phyloP scores from a whole-genome alignment of 2,113 vertebrate species.

The Telmatochromis sp. region DNA sequence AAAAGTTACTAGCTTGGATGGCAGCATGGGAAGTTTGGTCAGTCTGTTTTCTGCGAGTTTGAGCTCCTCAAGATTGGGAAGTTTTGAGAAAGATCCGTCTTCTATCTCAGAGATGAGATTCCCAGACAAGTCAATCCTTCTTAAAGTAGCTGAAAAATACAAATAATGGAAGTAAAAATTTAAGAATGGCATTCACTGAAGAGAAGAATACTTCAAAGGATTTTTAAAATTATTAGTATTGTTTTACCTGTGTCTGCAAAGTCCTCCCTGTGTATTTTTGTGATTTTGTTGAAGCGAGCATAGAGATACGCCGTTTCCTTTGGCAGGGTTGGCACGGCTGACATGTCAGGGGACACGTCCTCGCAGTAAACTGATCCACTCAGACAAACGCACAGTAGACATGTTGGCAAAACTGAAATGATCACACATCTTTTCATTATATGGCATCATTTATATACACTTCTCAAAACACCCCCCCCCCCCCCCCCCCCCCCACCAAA shows the following conservation, averaged over 20 bases:
- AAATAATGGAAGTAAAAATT: not conserved
- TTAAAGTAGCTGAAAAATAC: conserved; percentile 77
- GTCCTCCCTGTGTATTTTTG: conserved; percentile 80
- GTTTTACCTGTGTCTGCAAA: conserved; percentile 85
- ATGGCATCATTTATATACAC: not conserved
- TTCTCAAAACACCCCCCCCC: not conserved
- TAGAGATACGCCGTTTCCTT: conserved; percentile 89
- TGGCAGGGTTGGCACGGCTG: conserved; percentile 78
- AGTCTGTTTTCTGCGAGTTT: conserved; percentile 83
- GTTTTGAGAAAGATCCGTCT: conserved; percentile 85
- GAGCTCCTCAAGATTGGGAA: conserved; percentile 83
- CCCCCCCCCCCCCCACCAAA: too few species aligned
- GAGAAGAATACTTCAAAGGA: not conserved
- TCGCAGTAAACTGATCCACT: conserved; percentile 93
- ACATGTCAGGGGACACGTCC: conserved; percentile 77
- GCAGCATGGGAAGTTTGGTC: conserved; percentile 82
- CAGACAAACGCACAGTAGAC: conserved; percentile 87
- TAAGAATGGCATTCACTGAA: not conserved
- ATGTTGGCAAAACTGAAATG: conserved; percentile 75
- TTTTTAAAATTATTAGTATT: conserved; percentile 3
- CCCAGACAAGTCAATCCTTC: conserved; percentile 85
- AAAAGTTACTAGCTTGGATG: conserved; percentile 75
- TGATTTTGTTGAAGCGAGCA: conserved; percentile 90
- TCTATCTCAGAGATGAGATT: conserved; percentile 88
- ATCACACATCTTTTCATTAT: not conserved